phyloP scores from a whole-genome alignment of 1,140 invertebrate genomes.

The Pissodes strobi region DNA sequence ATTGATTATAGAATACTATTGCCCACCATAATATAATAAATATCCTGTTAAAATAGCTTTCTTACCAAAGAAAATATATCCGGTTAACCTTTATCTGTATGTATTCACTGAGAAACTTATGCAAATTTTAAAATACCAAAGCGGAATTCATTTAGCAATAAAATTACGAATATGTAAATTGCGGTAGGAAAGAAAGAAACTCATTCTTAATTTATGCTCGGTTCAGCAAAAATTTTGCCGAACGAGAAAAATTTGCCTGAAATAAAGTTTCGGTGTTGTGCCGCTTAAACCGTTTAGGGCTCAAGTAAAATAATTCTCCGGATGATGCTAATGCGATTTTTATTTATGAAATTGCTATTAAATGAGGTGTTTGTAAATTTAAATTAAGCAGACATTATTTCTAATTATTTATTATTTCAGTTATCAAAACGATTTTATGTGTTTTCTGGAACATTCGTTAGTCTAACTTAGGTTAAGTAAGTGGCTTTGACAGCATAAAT shows the following conservation, averaged over 20 bases:
- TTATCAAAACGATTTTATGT: too few species aligned
- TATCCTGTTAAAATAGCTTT: too few species aligned
- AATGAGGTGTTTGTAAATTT: too few species aligned
- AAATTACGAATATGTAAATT: constrained; percentile 31
- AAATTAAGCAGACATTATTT: too few species aligned
- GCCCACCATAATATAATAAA: too few species aligned
- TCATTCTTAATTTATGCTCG: constrained; percentile 28
- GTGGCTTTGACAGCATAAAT: too few species aligned
- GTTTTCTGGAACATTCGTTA: too few species aligned
- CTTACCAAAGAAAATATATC: too few species aligned
- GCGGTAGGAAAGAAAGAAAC: constrained; percentile 19
- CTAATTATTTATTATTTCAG: too few species aligned
- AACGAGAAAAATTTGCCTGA: constrained; percentile 23
- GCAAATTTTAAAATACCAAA: constrained; percentile 20
- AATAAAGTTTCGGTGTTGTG: constrained; percentile 22
- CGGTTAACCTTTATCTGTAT: constrained; percentile 10
- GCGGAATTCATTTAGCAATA: constrained; percentile 23
- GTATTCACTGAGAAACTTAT: constrained; percentile 19
- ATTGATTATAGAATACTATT: too few species aligned
- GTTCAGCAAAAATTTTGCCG: constrained; percentile 25
- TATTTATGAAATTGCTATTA: neutral
- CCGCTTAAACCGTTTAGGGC: neutral
- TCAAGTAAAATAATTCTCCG: constrained; percentile 1
- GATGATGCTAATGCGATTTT: constrained; percentile 11
- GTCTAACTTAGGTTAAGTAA: too few species aligned